Conservation (phyloP, 2,888 invertebrate species). For the Drosophila ezoana region DNA sequence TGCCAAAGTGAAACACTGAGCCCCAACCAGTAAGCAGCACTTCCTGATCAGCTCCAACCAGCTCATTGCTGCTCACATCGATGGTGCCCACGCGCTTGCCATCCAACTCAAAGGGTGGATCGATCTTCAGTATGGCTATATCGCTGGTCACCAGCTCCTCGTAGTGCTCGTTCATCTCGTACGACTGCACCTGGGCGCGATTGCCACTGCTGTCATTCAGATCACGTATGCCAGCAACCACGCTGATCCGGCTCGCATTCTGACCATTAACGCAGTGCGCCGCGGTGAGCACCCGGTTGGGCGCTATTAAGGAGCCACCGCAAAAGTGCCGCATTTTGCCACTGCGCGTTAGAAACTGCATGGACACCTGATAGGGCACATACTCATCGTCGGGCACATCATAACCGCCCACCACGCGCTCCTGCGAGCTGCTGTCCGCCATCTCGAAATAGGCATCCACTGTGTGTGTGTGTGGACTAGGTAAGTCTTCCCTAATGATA, state of each 20-base stretch:
- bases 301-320: constrained; percentile 82
- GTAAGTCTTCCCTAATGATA: neutral
- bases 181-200: constrained; percentile 77
- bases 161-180: constrained; percentile 82
- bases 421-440: constrained; percentile 67
- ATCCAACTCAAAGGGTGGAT: constrained; percentile 77
- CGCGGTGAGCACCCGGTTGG: constrained; percentile 83
- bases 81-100: constrained; percentile 84
- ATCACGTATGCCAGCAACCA: constrained; percentile 78
- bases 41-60: constrained; percentile 74
- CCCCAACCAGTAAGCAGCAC: constrained; percentile 84
- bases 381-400: constrained; percentile 73
- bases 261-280: constrained; percentile 84
- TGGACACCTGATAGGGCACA: constrained; percentile 81
- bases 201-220: constrained; percentile 67
- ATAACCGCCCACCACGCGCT: constrained; percentile 82
- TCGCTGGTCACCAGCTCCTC: constrained; percentile 82
- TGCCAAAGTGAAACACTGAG: constrained; percentile 80
- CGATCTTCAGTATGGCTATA: constrained; percentile 82
- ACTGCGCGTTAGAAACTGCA: constrained; percentile 72
- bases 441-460: constrained; percentile 76
- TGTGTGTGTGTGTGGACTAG: constrained; percentile 13
- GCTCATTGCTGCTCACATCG: constrained; percentile 74
- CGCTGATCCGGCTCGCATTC: constrained; percentile 74
- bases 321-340: constrained; percentile 82